Evolutionary conservation across 2,113 vertebrate species (phyloP).

Genomic region (Ariopsis seemanni): DNA sequence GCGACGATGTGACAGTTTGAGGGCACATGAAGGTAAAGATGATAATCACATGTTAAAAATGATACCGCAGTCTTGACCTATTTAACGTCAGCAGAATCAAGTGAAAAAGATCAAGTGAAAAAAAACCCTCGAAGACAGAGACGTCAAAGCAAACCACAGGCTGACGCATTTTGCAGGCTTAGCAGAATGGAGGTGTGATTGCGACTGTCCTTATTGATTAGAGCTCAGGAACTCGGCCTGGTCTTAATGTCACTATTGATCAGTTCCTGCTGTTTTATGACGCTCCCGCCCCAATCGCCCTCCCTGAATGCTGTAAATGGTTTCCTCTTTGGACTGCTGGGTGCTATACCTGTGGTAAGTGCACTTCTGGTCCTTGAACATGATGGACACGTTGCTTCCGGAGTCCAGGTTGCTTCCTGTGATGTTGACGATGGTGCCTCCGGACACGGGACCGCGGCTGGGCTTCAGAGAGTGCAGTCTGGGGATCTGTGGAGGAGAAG

Average conservation of each 20-base stretch:
- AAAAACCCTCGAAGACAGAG: neutral
- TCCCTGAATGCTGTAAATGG: constrained; percentile 20
- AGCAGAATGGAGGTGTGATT: constrained; percentile 27
- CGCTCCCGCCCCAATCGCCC: neutral
- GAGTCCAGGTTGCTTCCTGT: constrained; percentile 92
- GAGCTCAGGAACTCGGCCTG: constrained; percentile 47
- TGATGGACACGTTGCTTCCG: constrained; percentile 91
- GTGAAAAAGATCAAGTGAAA: neutral
- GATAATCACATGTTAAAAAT: neutral
- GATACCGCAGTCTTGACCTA: neutral
- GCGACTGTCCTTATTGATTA: constrained; percentile 53
- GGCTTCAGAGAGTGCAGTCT: constrained; percentile 85
- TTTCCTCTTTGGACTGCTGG: neutral
- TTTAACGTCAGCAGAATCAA: neutral
- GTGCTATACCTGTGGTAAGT: constrained; percentile 84
- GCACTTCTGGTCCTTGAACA: constrained; percentile 89
- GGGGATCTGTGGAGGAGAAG: constrained; percentile 75
- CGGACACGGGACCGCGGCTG: constrained; percentile 86
- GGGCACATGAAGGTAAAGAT: neutral
- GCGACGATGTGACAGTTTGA: neutral
- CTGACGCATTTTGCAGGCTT: constrained; percentile 12
- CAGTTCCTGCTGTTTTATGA: constrained; percentile 20
- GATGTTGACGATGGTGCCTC: constrained; percentile 94
- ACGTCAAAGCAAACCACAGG: constrained; percentile 13
- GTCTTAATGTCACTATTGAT: constrained; percentile 48